A percentile compares a stretch with the other conserved stretches of the same genome.
phyloP scores from a whole-genome alignment of 2,888 invertebrate species.

The Cerceris ruficornis region DNA sequence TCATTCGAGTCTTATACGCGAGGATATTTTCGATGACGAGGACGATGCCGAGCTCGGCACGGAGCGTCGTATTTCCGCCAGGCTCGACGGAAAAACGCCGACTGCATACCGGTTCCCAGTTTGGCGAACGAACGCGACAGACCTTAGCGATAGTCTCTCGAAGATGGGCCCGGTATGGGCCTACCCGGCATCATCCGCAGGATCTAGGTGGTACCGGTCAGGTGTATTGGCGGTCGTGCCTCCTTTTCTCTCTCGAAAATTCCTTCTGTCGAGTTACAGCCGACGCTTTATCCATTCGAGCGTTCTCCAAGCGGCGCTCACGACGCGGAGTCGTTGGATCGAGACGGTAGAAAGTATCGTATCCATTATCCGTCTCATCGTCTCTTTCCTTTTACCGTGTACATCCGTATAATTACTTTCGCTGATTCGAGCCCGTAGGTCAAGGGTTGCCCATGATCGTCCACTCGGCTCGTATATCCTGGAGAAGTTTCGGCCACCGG shows the following conservation, averaged over 20 bases:
- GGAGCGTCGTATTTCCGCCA: slow-evolving; percentile 56
- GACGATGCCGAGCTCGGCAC: slow-evolving; percentile 23
- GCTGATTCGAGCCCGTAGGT: background rate
- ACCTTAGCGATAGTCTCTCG: slow-evolving; percentile 28
- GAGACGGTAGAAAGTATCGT: background rate
- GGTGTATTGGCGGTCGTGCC: background rate
- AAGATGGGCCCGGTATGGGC: slow-evolving; percentile 17
- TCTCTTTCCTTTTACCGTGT: background rate
- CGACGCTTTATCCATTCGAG: too few species aligned
- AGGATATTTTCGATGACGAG: slow-evolving; percentile 49
- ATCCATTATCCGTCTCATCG: background rate
- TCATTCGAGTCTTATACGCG: background rate
- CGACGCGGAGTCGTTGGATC: too few species aligned
- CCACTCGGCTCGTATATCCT: slow-evolving; percentile 11
- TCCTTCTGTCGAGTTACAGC: too few species aligned
- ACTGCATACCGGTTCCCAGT: slow-evolving; percentile 44
- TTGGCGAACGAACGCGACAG: slow-evolving; percentile 29
- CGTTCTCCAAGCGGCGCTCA: too few species aligned
- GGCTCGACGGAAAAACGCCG: slow-evolving; percentile 43
- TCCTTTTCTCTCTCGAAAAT: too few species aligned
- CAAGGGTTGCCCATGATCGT: slow-evolving; percentile 1
- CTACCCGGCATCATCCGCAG: slow-evolving; percentile 14
- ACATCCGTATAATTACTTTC: background rate
- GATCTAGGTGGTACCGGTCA: background rate
- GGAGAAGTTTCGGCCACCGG: slow-evolving; percentile 60